phyloP scores from a whole-genome alignment of 2,113 vertebrate species.

The Tychaedon coryphoeus region DNA sequence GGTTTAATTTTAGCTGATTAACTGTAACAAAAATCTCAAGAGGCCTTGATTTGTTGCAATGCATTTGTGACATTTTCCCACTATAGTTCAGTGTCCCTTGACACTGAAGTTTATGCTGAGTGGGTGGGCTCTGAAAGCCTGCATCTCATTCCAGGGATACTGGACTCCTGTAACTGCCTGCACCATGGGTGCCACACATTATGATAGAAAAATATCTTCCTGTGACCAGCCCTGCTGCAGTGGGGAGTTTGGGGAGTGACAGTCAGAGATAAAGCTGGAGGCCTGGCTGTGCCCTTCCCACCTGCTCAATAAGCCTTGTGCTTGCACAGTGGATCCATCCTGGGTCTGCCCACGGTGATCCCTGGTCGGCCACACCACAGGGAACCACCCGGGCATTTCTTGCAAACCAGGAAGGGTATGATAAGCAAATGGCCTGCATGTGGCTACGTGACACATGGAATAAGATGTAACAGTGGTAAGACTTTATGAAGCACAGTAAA shows the following conservation, averaged over 20 bases:
- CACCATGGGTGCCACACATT: background rate
- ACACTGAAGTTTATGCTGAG: background rate
- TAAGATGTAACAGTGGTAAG: background rate
- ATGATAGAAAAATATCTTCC: background rate
- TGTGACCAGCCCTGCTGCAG: background rate
- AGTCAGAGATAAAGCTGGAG: background rate
- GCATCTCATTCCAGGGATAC: background rate
- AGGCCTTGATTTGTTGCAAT: fast-evolving
- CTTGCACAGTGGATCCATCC: background rate
- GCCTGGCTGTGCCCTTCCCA: background rate
- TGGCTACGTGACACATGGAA: background rate
- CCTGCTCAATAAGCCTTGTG: background rate
- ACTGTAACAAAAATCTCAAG: background rate
- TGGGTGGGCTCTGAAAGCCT: background rate
- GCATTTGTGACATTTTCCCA: background rate
- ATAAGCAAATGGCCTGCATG: background rate
- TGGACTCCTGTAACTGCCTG: background rate
- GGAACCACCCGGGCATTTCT: fast-evolving
- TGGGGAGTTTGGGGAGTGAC: background rate
- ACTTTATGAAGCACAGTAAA: background rate
- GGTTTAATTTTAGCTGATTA: background rate
- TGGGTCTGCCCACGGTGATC: background rate
- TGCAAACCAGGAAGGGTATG: background rate
- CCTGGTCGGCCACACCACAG: fast-evolving
- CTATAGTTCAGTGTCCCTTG: background rate